These are phyloP conservation scores for Psittacula cyanocephala DNA, from an alignment of 2,113 vertebrate species.

Conservation along the genomic window DNA sequence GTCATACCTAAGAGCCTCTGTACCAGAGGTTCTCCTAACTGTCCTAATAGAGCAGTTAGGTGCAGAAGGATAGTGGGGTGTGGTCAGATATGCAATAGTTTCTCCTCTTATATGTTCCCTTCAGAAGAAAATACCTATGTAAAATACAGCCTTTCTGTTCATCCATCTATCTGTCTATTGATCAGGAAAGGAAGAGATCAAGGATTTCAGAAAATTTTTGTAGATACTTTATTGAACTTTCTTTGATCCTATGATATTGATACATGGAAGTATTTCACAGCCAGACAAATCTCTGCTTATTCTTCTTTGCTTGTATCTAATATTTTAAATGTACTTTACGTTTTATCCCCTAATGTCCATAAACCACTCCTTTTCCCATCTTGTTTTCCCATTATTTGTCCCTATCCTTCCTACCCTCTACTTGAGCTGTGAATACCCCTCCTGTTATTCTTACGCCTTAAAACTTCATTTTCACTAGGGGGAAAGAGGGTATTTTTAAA, in stretches of 20 bases:
- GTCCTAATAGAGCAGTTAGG: background rate
- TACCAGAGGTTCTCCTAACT: background rate
- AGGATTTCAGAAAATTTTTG: background rate
- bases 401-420: background rate
- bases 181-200: background rate
- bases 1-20: accelerated
- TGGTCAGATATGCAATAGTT: background rate
- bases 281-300: background rate
- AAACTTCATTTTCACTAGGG: background rate
- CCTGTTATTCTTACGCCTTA: background rate
- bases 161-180: background rate
- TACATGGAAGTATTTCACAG: background rate
- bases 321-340: background rate
- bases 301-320: background rate
- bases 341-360: background rate
- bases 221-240: background rate
- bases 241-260: background rate
- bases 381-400: background rate
- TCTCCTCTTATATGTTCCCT: background rate
- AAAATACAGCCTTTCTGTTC: background rate
- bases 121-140: background rate
- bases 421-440: background rate
- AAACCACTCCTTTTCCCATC: background rate
- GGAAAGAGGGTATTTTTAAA: background rate
- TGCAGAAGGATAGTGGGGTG: background rate